These are phyloP conservation scores for Melanchra persicariae DNA, from an alignment of 2,888 invertebrate species.

Conservation along the genomic window DNA sequence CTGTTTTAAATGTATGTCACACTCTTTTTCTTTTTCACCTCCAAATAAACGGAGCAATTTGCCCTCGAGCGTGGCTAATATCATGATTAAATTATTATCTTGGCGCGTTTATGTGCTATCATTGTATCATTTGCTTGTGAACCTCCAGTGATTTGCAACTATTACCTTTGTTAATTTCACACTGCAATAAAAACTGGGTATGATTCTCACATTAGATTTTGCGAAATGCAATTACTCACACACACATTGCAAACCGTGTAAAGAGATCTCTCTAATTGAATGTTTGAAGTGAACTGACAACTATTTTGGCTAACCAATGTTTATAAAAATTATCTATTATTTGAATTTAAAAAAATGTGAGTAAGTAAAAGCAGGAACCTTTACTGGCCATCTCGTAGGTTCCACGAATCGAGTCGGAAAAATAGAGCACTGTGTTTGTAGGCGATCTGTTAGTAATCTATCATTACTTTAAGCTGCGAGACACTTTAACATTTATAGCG, in stretches of 20 bases:
- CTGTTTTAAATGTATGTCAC: conserved; percentile 85
- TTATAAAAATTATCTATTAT: conserved; percentile 1
- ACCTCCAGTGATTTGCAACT: conserved; percentile 77
- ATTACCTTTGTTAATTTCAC: conserved; percentile 68
- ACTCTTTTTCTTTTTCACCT: conserved; percentile 77
- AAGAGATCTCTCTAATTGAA: conserved; percentile 26
- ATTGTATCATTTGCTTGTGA: conserved; percentile 81
- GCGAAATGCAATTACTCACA: conserved; percentile 27
- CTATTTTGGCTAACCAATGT: background rate
- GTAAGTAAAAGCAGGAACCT: conserved; percentile 11
- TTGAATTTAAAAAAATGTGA: background rate
- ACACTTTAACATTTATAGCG: conserved; percentile 56
- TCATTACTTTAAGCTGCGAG: conserved; percentile 54
- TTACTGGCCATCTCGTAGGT: conserved; percentile 20
- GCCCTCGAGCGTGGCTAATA: conserved; percentile 79
- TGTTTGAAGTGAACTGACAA: conserved; percentile 12
- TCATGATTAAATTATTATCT: conserved; percentile 86
- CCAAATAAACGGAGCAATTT: conserved; percentile 81
- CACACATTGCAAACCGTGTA: conserved; percentile 14
- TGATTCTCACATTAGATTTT: conserved; percentile 46
- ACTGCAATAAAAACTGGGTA: conserved; percentile 43
- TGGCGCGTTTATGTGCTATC: conserved; percentile 77
- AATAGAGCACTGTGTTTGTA: conserved; percentile 61
- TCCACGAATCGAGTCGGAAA: conserved; percentile 45
- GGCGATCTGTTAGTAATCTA: conserved; percentile 56